Percentiles rank a stretch among this genome's conserved stretches.
Evolutionary conservation across 2,113 vertebrate species (phyloP).

Genomic region (Hystrix cristata): DNA sequence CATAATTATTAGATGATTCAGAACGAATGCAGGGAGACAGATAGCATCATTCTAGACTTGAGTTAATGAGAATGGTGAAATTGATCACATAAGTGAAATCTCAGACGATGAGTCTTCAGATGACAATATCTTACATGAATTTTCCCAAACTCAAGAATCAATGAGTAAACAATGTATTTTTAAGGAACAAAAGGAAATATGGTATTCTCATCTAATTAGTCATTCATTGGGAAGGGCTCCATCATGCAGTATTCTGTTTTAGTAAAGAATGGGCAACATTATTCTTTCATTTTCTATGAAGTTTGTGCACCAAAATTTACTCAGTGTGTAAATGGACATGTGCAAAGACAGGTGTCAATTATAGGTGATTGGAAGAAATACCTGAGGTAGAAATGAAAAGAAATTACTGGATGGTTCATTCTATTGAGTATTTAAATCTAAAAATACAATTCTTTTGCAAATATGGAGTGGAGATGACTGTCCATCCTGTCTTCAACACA

Average conservation of each 20-base stretch:
- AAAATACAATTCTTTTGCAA: constrained; percentile 1
- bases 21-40: neutral
- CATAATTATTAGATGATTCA: neutral
- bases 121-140: neutral
- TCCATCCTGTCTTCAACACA: neutral
- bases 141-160: constrained; percentile 48
- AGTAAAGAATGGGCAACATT: neutral
- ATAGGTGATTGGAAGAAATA: neutral
- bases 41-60: neutral
- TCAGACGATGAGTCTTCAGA: constrained; percentile 41
- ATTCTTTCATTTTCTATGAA: neutral
- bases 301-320: neutral
- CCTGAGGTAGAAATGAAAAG: neutral
- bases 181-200: neutral
- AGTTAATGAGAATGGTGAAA: neutral
- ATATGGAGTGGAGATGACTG: neutral
- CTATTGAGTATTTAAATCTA: neutral
- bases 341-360: neutral
- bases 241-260: neutral
- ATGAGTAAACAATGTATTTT: neutral
- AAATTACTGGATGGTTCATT: neutral
- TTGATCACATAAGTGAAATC: neutral
- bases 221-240: neutral
- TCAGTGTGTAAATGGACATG: neutral
- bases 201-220: neutral